Conservation (phyloP, 2,113 vertebrate species). For the Cariama cristata region DNA sequence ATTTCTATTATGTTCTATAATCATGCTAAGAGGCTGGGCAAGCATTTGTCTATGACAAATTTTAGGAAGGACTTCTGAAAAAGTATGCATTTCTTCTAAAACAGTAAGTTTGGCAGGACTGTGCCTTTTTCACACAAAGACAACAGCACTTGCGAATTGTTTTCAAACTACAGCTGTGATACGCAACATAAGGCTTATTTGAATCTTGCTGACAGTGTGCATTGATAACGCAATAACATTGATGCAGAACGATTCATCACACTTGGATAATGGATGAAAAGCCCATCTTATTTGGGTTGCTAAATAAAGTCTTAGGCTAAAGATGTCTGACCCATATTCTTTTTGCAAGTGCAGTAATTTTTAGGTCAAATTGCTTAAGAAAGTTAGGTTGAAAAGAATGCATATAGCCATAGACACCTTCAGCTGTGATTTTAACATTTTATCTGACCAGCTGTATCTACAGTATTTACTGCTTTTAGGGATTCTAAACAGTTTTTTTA, state of each 20-base stretch:
- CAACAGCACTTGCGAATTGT: neutral
- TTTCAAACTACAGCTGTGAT: neutral
- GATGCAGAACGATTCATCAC: neutral
- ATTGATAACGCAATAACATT: neutral
- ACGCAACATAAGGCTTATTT: neutral
- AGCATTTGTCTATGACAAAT: neutral
- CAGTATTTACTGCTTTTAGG: neutral
- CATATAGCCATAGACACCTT: neutral
- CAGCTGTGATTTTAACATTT: neutral
- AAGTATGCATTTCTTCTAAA: neutral
- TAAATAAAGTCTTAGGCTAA: conserved; percentile 8
- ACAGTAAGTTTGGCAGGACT: neutral
- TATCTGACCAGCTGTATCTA: neutral
- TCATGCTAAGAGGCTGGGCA: neutral
- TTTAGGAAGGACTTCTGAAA: neutral
- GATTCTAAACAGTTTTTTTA: neutral
- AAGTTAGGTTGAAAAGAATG: neutral
- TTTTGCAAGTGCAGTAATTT: neutral
- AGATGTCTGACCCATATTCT: neutral
- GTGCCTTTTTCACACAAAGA: neutral
- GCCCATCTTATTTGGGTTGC: neutral
- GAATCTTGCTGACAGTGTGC: neutral
- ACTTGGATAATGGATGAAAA: neutral
- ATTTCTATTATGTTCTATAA: neutral
- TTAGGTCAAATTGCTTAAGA: neutral